Percentiles rank a stretch among this genome's conserved stretches.
Evolutionary conservation across 2,797 vertebrate species (phyloP).

Genomic region (Somateria mollissima): DNA sequence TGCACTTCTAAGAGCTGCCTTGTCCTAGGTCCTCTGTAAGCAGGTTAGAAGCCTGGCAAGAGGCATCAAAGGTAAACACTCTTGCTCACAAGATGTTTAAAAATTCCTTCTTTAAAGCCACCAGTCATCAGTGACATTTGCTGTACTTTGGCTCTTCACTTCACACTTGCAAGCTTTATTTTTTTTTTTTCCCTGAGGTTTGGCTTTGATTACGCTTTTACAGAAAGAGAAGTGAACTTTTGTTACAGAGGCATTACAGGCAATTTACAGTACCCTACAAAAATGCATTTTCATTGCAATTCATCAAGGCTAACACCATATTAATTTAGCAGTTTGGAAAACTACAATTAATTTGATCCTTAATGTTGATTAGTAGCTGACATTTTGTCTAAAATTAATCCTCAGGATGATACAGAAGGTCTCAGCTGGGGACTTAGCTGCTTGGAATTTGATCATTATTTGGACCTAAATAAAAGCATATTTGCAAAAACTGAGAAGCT

Average conservation of each 20-base stretch:
- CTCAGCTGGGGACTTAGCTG: not conserved
- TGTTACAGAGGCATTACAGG: not conserved
- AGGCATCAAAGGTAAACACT: not conserved
- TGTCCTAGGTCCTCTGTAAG: fast-evolving
- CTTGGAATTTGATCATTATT: conserved; percentile 41
- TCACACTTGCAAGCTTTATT: not conserved
- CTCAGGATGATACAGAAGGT: not conserved
- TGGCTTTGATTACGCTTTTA: not conserved
- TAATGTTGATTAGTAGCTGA: conserved; percentile 38
- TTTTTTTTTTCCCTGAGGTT: not conserved
- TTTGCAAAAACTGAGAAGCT: conserved; percentile 11
- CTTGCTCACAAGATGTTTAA: not conserved
- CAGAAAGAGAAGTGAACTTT: not conserved
- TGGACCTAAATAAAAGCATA: conserved; percentile 11
- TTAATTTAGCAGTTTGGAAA: conserved; percentile 36
- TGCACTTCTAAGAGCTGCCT: not conserved
- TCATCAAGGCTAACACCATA: conserved; percentile 8
- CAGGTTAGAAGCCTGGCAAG: not conserved
- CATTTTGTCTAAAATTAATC: conserved; percentile 42
- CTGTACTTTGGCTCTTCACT: not conserved
- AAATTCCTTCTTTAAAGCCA: conserved; percentile 4
- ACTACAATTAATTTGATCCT: conserved; percentile 36
- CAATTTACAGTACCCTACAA: not conserved
- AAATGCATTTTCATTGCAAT: not conserved
- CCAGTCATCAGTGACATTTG: not conserved